Evolutionary conservation across 2,113 vertebrate genomes (phyloP).

Genomic region (Chelonoidis abingdonii): DNA sequence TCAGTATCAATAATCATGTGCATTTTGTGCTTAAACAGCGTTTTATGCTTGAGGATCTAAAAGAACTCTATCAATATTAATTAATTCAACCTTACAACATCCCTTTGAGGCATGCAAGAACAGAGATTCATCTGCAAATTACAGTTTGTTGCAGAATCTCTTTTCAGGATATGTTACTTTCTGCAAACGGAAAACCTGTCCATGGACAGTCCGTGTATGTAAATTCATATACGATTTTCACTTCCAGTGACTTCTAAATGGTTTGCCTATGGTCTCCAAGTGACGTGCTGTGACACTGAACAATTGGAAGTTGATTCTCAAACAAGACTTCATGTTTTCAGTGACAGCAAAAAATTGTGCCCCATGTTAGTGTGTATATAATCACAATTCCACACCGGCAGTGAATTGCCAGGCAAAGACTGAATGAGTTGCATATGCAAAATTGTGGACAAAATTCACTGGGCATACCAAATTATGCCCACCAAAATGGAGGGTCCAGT

Average conservation of each 20-base stretch:
- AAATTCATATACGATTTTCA: not conserved
- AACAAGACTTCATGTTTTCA: not conserved
- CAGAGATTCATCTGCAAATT: not conserved
- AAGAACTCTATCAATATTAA: not conserved
- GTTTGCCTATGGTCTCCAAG: not conserved
- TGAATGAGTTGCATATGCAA: not conserved
- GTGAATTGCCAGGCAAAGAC: not conserved
- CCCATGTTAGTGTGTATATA: not conserved
- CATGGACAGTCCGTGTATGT: rapidly evolving
- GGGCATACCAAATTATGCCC: not conserved
- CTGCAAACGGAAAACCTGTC: not conserved
- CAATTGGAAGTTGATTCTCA: not conserved
- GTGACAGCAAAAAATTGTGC: not conserved
- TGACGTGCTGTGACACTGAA: not conserved
- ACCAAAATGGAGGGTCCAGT: not conserved
- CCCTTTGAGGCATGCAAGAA: not conserved
- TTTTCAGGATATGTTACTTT: conserved; percentile 11
- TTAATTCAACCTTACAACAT: not conserved
- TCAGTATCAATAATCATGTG: not conserved
- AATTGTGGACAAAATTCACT: not conserved
- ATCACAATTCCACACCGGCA: not conserved
- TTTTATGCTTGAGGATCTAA: not conserved
- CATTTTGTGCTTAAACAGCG: not conserved
- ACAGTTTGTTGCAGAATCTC: not conserved
- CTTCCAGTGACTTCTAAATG: not conserved